A percentile compares a stretch with the other conserved stretches of the same genome.
Conservation (phyloP, 2,888 invertebrate species). For the Nycteola revayana region DNA sequence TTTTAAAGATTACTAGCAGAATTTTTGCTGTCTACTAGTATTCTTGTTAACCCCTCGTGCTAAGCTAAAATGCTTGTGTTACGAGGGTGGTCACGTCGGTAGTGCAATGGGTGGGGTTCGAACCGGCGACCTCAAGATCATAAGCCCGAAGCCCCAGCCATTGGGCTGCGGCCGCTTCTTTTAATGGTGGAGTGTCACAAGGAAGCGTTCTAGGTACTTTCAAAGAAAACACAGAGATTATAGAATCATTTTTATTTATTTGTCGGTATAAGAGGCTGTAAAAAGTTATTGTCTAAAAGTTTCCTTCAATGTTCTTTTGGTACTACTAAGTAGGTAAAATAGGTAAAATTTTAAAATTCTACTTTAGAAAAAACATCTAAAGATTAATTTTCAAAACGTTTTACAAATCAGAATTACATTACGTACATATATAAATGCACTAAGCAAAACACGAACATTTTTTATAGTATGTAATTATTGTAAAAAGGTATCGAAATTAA, state of each 20-base stretch:
- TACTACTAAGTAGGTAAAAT: slow-evolving; percentile 46
- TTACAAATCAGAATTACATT: slow-evolving; percentile 31
- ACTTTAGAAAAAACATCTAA: slow-evolving; percentile 46
- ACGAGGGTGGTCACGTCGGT: no score
- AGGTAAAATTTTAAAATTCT: slow-evolving; percentile 41
- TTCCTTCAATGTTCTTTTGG: slow-evolving; percentile 63
- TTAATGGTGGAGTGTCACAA: no score
- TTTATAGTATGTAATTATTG: slow-evolving; percentile 44
- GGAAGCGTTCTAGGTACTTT: neutral
- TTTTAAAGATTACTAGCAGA: no score
- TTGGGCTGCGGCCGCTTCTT: no score
- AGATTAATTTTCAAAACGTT: slow-evolving; percentile 35
- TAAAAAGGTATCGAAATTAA: slow-evolving; percentile 69
- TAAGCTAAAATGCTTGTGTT: no score
- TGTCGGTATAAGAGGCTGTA: slow-evolving; percentile 77
- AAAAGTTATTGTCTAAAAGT: slow-evolving; percentile 79
- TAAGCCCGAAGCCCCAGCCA: no score
- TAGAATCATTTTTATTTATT: slow-evolving; percentile 72
- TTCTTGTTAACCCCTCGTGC: no score
- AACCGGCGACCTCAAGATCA: no score
- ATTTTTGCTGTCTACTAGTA: no score
- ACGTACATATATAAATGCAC: slow-evolving; percentile 51
- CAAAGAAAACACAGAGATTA: slow-evolving; percentile 57
- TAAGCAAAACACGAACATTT: slow-evolving; percentile 45
- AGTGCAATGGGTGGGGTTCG: no score